Conservation (phyloP, 2,888 invertebrate genomes). For the Camptogramma bilineatum region DNA sequence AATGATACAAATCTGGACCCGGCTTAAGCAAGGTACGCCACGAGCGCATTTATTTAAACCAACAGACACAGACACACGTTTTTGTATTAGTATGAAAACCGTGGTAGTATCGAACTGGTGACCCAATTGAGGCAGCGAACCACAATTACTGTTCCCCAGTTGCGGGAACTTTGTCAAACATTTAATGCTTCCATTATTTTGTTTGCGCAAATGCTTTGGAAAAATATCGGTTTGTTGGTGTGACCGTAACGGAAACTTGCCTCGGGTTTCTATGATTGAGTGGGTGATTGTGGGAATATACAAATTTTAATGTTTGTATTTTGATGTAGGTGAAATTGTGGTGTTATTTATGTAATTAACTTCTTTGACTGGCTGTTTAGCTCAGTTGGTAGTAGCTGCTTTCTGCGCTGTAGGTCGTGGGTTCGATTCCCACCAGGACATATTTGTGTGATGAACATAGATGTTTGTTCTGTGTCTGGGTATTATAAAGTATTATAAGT, state of each 20-base stretch:
- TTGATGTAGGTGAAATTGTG: background rate
- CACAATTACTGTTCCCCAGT: constrained; percentile 36
- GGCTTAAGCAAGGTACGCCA: too few relatives aligned
- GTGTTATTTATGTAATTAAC: too few relatives aligned
- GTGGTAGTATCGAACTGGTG: constrained; percentile 34
- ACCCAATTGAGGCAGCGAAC: constrained; percentile 36
- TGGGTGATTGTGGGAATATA: background rate
- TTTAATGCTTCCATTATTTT: constrained; percentile 31
- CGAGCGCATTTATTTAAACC: too few relatives aligned
- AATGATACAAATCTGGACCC: too few relatives aligned
- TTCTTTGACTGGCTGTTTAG: too few relatives aligned
- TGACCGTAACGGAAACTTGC: background rate
- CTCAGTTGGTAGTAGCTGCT: too few relatives aligned
- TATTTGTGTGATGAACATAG: too few relatives aligned
- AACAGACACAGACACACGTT: background rate
- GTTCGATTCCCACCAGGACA: too few relatives aligned
- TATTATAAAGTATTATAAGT: too few relatives aligned
- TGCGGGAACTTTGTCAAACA: constrained; percentile 37
- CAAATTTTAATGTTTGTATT: background rate
- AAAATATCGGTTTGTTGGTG: constrained; percentile 21
- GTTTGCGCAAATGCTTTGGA: constrained; percentile 30
- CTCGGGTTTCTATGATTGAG: background rate
- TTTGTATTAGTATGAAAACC: constrained; percentile 3
- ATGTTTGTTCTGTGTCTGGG: too few relatives aligned
- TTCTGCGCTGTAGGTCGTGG: too few relatives aligned